Evolutionary conservation across 1,140 invertebrate genomes (phyloP).

Genomic region (Saccostrea glomerata): DNA sequence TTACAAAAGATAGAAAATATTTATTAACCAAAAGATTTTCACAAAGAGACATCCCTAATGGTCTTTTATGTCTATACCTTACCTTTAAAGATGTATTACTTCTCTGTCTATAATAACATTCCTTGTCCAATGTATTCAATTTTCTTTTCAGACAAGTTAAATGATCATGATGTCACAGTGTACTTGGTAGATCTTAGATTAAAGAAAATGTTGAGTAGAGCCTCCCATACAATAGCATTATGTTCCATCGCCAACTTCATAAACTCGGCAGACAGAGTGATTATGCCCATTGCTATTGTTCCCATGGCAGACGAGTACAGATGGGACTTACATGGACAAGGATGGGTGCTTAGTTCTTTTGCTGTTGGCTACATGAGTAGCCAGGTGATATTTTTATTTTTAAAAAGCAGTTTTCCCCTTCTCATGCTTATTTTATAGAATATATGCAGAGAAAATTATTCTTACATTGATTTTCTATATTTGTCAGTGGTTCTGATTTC

Average conservation of each 20-base stretch:
- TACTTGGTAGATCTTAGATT: not conserved
- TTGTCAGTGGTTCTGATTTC: no score
- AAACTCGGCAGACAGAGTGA: constrained; percentile 88
- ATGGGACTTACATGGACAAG: constrained; percentile 87
- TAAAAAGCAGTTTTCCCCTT: not conserved
- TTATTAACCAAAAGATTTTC: no score
- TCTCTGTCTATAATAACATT: not conserved
- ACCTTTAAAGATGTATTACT: not conserved
- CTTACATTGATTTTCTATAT: not conserved
- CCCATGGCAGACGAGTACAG: constrained; percentile 87
- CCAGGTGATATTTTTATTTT: constrained; percentile 81
- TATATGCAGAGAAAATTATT: not conserved
- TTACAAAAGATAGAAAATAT: no score
- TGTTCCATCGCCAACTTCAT: constrained; percentile 90
- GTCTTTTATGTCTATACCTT: not conserved
- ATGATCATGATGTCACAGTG: not conserved
- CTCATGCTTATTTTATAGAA: not conserved
- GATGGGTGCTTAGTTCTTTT: constrained; percentile 89
- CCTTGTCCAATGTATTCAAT: not conserved
- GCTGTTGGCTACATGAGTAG: constrained; percentile 90
- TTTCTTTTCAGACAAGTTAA: not conserved
- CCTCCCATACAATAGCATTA: constrained; percentile 83
- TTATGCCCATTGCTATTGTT: constrained; percentile 90
- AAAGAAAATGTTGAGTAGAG: constrained; percentile 76
- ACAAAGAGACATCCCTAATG: no score